These are phyloP conservation scores for Rhimphoctona megacephalus DNA, from an alignment of 2,888 invertebrate species.

Conservation along the genomic window DNA sequence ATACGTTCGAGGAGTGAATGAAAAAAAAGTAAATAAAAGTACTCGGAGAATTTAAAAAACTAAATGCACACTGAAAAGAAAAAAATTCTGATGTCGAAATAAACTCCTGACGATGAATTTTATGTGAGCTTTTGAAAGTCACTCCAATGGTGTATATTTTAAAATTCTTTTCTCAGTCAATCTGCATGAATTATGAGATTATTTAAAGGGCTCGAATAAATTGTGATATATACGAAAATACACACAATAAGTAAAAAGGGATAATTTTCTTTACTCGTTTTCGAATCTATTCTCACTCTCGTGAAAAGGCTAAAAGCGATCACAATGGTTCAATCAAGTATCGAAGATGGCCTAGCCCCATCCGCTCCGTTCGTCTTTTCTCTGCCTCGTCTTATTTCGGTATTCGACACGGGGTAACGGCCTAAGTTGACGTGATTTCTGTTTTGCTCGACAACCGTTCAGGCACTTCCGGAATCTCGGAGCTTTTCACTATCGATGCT, in stretches of 20 bases:
- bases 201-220: background rate
- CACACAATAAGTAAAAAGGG: background rate
- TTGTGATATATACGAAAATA: background rate
- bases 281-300: conserved; percentile 26
- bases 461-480: conserved; percentile 71
- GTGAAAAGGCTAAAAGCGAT: conserved; percentile 67
- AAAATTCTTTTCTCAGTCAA: background rate
- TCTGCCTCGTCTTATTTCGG: conserved; percentile 74
- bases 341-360: conserved; percentile 73
- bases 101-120: background rate
- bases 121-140: too few relatives aligned
- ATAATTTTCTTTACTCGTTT: background rate
- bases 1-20: background rate
- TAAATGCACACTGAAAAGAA: background rate
- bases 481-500: conserved; percentile 23
- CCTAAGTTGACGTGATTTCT: conserved; percentile 82
- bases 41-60: background rate
- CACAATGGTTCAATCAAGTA: conserved; percentile 83
- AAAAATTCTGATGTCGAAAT: too few relatives aligned
- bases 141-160: background rate
- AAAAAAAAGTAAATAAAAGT: background rate
- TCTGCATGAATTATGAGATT: background rate
- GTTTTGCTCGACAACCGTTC: conserved; percentile 80
- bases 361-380: conserved; percentile 69
- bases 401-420: conserved; percentile 76